A percentile compares a stretch with the other conserved stretches of the same genome.
phyloP scores from a whole-genome alignment of 2,113 vertebrate species.

The Propithecus coquereli region DNA sequence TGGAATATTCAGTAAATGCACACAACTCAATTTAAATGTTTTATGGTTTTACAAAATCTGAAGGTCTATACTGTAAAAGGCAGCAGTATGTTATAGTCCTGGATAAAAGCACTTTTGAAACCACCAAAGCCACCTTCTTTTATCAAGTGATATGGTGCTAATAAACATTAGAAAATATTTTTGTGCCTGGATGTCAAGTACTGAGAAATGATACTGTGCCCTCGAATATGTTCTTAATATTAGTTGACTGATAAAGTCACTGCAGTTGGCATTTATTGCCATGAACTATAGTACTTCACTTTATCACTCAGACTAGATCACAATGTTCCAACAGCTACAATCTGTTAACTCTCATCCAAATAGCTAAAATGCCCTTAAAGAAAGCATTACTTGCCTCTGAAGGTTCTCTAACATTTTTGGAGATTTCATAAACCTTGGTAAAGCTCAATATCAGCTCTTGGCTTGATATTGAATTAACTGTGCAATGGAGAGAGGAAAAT shows the following conservation, averaged over 20 bases:
- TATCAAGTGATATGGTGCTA: slow-evolving; percentile 60
- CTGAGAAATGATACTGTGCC: slow-evolving; percentile 65
- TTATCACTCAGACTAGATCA: slow-evolving; percentile 72
- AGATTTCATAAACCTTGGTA: slow-evolving; percentile 62
- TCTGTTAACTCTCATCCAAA: slow-evolving; percentile 70
- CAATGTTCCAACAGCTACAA: slow-evolving; percentile 74
- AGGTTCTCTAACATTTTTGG: slow-evolving; percentile 69
- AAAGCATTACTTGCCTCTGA: slow-evolving; percentile 65
- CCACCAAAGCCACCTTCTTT: slow-evolving; percentile 66
- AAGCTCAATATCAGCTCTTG: slow-evolving; percentile 68
- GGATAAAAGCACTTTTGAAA: slow-evolving; percentile 66
- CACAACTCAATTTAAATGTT: slow-evolving; percentile 64
- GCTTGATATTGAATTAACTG: slow-evolving; percentile 67
- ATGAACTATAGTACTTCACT: slow-evolving; percentile 64
- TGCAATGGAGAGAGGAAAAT: neutral
- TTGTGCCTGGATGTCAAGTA: slow-evolving; percentile 66
- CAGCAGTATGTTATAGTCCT: neutral
- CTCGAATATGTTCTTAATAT: slow-evolving; percentile 61
- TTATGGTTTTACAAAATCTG: slow-evolving; percentile 44
- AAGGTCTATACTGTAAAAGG: slow-evolving; percentile 45
- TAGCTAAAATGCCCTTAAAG: slow-evolving; percentile 76
- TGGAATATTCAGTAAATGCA: slow-evolving; percentile 65
- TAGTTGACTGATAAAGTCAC: slow-evolving; percentile 69
- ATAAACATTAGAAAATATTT: slow-evolving; percentile 75
- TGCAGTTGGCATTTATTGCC: slow-evolving; percentile 73